Conservation (phyloP, 1,140 invertebrate genomes). For the Nilaparvata lugens region DNA sequence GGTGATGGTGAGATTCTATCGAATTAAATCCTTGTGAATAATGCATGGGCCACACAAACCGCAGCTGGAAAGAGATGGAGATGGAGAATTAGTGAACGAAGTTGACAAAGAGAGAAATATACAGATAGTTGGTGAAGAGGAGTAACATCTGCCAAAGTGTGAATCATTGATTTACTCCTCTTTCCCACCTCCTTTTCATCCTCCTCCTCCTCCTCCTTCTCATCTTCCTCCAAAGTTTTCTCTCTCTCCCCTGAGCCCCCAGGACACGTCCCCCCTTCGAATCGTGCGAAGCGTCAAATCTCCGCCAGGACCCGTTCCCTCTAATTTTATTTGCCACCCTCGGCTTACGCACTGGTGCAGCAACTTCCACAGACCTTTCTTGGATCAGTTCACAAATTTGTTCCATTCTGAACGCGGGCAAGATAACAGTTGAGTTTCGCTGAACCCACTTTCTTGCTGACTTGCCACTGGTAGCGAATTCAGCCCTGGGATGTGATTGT, state of each 20-base stretch:
- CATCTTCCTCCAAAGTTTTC: too few relatives aligned
- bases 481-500: neutral
- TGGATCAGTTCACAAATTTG: slow-evolving; percentile 4
- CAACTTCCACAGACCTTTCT: neutral
- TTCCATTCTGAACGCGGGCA: neutral
- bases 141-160: neutral
- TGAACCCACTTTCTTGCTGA: neutral
- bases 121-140: neutral
- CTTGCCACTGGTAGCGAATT: neutral
- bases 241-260: too few relatives aligned
- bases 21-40: slow-evolving; percentile 5
- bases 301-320: neutral
- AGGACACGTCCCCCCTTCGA: neutral
- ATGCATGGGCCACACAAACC: slow-evolving; percentile 5
- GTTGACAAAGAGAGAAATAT: too few relatives aligned
- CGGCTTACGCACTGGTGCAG: neutral
- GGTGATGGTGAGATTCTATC: slow-evolving; percentile 1
- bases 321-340: slow-evolving; percentile 5
- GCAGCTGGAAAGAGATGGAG: neutral
- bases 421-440: neutral
- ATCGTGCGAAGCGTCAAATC: neutral
- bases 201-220: too few relatives aligned
- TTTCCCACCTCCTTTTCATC: too few relatives aligned
- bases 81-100: too few relatives aligned
- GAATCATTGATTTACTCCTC: slow-evolving; percentile 1